Conservation (phyloP, 2,888 invertebrate species). For the Ophion obscuratus region DNA sequence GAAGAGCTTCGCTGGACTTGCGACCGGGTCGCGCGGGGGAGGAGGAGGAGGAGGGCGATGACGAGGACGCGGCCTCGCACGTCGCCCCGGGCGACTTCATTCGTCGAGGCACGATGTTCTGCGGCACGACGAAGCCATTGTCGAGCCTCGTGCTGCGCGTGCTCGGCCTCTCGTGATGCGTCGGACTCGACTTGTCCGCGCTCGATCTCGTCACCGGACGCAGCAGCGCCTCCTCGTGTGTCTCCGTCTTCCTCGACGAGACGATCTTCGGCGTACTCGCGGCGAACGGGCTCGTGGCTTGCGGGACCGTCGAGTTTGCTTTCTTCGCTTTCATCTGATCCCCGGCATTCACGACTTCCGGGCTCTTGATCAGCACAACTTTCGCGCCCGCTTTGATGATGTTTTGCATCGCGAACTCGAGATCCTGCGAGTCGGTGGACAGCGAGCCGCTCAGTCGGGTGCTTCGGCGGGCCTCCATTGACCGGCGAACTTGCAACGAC, state of each 20-base stretch:
- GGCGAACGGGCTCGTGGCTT: background rate
- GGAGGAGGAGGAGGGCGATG: background rate
- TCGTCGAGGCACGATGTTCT: slow-evolving; percentile 32
- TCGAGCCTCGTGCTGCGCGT: slow-evolving; percentile 74
- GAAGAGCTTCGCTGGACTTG: slow-evolving; percentile 36
- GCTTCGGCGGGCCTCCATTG: slow-evolving; percentile 44
- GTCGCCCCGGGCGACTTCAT: slow-evolving; percentile 62
- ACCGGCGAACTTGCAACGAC: slow-evolving; percentile 32
- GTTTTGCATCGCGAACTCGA: slow-evolving; percentile 40
- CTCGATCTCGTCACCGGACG: slow-evolving; percentile 65
- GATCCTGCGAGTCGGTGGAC: slow-evolving; percentile 9
- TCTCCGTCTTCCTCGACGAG: slow-evolving; percentile 1
- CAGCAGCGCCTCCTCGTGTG: slow-evolving; percentile 36
- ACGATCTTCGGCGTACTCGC: slow-evolving; percentile 7
- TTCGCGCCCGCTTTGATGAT: slow-evolving; percentile 36
- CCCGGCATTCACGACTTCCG: slow-evolving; percentile 5
- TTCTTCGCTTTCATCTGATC: slow-evolving; percentile 18
- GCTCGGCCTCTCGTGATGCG: slow-evolving; percentile 67
- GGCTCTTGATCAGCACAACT: slow-evolving; percentile 27
- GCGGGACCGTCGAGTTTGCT: background rate
- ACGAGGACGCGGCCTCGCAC: slow-evolving; percentile 22
- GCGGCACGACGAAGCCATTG: slow-evolving; percentile 73
- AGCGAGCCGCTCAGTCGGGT: slow-evolving; percentile 24
- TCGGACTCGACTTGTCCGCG: slow-evolving; percentile 19
- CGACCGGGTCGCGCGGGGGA: slow-evolving; percentile 21